Conservation (phyloP, 2,113 vertebrate genomes). For the Choloepus hoffmanni region DNA sequence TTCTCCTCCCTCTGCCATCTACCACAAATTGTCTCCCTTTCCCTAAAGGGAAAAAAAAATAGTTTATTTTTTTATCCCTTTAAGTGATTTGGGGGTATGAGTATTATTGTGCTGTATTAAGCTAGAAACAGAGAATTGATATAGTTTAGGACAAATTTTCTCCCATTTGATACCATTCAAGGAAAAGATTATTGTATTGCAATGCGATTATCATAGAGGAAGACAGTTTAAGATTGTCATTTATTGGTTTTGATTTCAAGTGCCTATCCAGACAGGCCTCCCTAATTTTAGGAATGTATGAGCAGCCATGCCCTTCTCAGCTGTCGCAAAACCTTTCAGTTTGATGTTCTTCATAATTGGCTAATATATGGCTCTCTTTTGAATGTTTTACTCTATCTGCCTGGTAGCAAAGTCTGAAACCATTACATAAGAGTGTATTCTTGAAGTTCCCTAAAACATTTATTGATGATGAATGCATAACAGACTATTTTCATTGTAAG, state of each 20-base stretch:
- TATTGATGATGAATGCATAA: background rate
- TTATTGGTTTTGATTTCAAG: slow-evolving; percentile 53
- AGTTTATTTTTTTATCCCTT: background rate
- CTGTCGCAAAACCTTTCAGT: background rate
- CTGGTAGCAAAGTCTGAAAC: background rate
- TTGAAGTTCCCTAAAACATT: slow-evolving; percentile 21
- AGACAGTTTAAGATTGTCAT: background rate
- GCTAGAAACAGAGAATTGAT: slow-evolving; percentile 37
- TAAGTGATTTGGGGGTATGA: slow-evolving; percentile 22
- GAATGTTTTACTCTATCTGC: background rate
- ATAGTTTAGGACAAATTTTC: background rate
- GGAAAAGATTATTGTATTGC: background rate
- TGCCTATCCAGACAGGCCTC: slow-evolving; percentile 6
- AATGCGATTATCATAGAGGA: slow-evolving; percentile 13
- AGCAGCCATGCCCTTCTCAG: background rate
- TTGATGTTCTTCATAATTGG: background rate
- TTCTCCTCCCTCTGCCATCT: background rate
- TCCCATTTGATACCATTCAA: background rate
- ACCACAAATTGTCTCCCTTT: background rate
- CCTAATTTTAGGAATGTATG: background rate
- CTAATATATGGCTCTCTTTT: background rate
- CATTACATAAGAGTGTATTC: background rate
- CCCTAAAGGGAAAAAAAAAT: background rate
- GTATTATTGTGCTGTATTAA: slow-evolving; percentile 5
- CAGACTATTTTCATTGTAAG: slow-evolving; percentile 46